Percentiles rank a stretch among this genome's conserved stretches.
Evolutionary conservation across 2,113 vertebrate species (phyloP).

Genomic region (Etheostoma spectabile): DNA sequence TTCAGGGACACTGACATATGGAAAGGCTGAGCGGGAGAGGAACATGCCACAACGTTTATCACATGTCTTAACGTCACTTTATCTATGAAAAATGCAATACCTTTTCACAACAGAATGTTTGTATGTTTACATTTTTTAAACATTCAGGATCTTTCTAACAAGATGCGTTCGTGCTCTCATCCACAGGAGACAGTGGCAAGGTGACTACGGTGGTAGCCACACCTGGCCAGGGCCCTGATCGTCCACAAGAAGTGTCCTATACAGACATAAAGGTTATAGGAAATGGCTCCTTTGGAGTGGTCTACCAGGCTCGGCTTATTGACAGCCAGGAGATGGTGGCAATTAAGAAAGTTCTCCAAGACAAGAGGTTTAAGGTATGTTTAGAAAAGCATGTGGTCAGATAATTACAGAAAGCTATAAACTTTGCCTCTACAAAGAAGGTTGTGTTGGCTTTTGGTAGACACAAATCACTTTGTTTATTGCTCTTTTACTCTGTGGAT

Average conservation of each 20-base stretch:
- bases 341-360: constrained; percentile 96
- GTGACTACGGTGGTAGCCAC: constrained; percentile 95
- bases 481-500: not conserved
- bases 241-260: constrained; percentile 94
- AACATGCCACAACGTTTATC: not conserved
- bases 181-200: constrained; percentile 90
- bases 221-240: constrained; percentile 92
- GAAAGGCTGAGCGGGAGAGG: not conserved
- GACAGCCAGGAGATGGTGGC: constrained; percentile 94
- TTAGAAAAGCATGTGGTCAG: not conserved
- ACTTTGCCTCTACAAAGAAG: not conserved
- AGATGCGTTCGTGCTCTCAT: not conserved
- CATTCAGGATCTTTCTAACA: not conserved
- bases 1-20: not conserved
- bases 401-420: not conserved
- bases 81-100: not conserved
- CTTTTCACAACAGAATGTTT: not conserved
- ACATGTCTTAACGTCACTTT: not conserved
- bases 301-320: constrained; percentile 93
- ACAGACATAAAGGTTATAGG: constrained; percentile 96
- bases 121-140: not conserved
- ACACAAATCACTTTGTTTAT: not conserved
- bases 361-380: constrained; percentile 94
- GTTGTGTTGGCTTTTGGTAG: not conserved
- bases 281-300: constrained; percentile 95